Conservation (phyloP, 2,113 vertebrate genomes). For the Columba livia region DNA sequence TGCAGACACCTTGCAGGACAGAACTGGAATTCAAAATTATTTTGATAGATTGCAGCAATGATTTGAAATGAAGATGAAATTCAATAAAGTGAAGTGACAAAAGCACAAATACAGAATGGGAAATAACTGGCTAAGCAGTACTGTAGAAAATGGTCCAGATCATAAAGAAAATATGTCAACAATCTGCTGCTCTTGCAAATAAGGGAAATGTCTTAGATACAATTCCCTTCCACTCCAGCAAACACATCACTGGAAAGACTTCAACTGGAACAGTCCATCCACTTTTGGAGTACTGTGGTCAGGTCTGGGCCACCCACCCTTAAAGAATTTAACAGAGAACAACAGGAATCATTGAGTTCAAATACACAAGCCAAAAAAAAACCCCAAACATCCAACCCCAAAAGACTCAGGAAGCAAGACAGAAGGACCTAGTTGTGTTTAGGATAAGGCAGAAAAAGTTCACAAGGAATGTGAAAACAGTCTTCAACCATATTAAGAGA, state of each 20-base stretch:
- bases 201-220: neutral
- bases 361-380: neutral
- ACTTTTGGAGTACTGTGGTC: neutral
- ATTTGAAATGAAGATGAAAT: neutral
- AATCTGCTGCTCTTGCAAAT: neutral
- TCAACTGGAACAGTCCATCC: neutral
- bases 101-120: neutral
- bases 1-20: neutral
- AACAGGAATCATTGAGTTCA: neutral
- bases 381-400: neutral
- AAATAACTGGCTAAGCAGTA: neutral
- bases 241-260: neutral
- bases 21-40: neutral
- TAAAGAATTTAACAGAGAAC: neutral
- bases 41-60: neutral
- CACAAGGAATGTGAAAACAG: neutral
- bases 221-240: neutral
- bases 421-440: neutral
- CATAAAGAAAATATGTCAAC: neutral
- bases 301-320: neutral
- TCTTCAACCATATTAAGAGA: neutral
- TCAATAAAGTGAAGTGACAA: neutral
- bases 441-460: neutral
- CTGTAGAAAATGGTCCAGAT: neutral
- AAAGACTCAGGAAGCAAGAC: neutral